Base-by-base conservation (phyloP, 2,888 invertebrate species). In the Drosophila silvestris region DNA sequence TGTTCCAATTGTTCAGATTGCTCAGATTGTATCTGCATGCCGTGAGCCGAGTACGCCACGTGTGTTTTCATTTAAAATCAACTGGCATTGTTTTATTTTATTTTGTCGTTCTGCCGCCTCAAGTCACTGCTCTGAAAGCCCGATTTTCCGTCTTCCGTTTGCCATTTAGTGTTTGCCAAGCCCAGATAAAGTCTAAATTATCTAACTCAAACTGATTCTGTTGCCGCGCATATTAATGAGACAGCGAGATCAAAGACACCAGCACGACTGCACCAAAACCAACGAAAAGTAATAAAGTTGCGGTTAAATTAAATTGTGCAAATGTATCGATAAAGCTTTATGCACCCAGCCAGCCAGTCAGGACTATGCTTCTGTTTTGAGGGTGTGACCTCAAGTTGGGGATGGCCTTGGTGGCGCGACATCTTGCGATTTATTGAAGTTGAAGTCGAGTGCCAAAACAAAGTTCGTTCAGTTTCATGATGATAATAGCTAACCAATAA, bases 241-340 rank as follows among this genome's bases (percentile, higher is more conserved):
- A 63, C 44, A 66, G 60, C 41, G 67, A 81, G 81, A 83, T 81
- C 83, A 81, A 81, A 76, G 78, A 28, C 64, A 52, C 39, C 52
- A 67, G 69, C 74, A 78, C 82, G 77, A 80, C 57, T 82, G 86
- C 81, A 81, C 83, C 72, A 70, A 68, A 67, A 47, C 56, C 69
- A 71, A 63, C 67, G 67, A 91, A 85, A 86, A 85, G 85, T 85
- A 86, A 86, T 86, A 86, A 86, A 90, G 81, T 90, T 85, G 85
- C 88, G 85, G 85, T 81, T 83, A 88, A 90, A 83, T 85, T 87
- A 89, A 88, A 89, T 82, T 80, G 89, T 87, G 82, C 82, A 83
- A 84, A 91, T 85, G 80, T 89, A 86, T 85, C 84, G 86, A 89
- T 85, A 83, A 78, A 75, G 78, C 89, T 81, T 71, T 80, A 80